phyloP scores from a whole-genome alignment of 2,113 vertebrate genomes.

The Mormyrus lacerda region DNA sequence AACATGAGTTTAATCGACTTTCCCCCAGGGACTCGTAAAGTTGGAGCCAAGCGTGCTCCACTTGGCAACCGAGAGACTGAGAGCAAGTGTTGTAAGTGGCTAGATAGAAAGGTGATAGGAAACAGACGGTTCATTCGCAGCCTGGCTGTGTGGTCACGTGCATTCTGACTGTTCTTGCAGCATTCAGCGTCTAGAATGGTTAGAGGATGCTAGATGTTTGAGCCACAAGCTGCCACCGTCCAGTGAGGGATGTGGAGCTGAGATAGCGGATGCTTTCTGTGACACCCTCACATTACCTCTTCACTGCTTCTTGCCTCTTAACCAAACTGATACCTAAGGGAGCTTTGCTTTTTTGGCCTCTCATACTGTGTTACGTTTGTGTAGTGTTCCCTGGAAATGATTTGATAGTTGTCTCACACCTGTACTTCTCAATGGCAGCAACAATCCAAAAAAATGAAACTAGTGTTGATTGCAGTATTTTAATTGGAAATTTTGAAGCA shows the following conservation, averaged over 20 bases:
- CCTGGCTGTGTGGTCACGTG: conserved; percentile 18
- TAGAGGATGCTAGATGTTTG: conserved; percentile 60
- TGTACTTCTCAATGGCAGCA: background rate
- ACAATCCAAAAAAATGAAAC: background rate
- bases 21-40: conserved; percentile 3
- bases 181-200: conserved; percentile 53
- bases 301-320: background rate
- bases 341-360: background rate
- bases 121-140: conserved; percentile 31
- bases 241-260: background rate
- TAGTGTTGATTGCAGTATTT: background rate
- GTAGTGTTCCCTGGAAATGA: background rate
- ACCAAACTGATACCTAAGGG: background rate
- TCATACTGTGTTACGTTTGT: background rate
- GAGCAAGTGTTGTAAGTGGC: conserved; percentile 28
- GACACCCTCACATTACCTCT: background rate
- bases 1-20: conserved; percentile 22
- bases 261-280: background rate
- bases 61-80: conserved; percentile 33
- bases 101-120: conserved; percentile 33
- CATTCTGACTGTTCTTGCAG: conserved; percentile 51
- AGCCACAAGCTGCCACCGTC: conserved; percentile 45
- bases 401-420: background rate
- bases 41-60: conserved; percentile 17
- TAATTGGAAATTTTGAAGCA: background rate